Evolutionary conservation across 2,797 vertebrate species (phyloP).

Genomic region (Melopsittacus undulatus): DNA sequence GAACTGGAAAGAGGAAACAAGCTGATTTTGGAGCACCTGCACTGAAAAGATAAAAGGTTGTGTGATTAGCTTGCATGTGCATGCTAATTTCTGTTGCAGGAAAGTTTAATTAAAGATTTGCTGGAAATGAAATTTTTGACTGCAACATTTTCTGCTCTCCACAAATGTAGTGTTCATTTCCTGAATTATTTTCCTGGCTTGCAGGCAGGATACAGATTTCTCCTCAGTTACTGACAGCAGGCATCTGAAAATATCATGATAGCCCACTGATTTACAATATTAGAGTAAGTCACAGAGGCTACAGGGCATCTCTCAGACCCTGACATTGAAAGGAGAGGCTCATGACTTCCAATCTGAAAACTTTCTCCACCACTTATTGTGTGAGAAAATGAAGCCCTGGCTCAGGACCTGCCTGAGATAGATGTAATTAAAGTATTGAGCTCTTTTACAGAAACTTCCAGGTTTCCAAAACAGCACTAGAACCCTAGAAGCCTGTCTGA

Average conservation of each 20-base stretch:
- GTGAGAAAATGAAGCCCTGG: background rate
- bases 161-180: conserved; percentile 10
- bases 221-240: background rate
- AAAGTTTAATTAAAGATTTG: conserved; percentile 2
- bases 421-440: background rate
- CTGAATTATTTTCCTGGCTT: conserved; percentile 31
- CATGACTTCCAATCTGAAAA: conserved; percentile 1
- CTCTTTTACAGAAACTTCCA: background rate
- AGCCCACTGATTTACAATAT: conserved; percentile 6
- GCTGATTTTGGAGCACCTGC: background rate
- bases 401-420: background rate
- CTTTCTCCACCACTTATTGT: background rate
- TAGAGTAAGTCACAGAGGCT: background rate
- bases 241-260: conserved; percentile 5
- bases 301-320: background rate
- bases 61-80: background rate
- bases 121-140: conserved; percentile 26
- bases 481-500: background rate
- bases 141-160: background rate
- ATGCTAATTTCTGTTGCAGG: background rate
- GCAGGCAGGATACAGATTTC: conserved; percentile 5
- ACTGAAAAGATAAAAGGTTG: background rate
- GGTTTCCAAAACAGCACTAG: background rate
- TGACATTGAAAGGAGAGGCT: background rate
- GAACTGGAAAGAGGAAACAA: background rate